phyloP scores from a whole-genome alignment of 2,888 invertebrate species.

The Melipona beecheii region DNA sequence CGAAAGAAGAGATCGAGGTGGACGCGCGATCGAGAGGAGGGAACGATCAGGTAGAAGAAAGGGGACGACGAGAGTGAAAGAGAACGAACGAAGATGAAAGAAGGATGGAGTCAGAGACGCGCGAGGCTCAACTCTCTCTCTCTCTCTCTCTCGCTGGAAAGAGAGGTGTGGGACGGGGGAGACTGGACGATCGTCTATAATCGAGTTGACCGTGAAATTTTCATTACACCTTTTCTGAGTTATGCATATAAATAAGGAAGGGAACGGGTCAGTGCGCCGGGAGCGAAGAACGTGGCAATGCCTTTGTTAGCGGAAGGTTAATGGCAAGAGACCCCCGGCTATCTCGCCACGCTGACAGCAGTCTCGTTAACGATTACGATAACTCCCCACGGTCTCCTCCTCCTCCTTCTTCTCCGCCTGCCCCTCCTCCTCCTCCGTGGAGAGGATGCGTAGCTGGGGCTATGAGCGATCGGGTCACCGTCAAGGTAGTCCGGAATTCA shows the following conservation, averaged over 20 bases:
- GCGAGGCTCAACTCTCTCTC: neutral
- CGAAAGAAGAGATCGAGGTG: neutral
- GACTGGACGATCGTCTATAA: slow-evolving; percentile 69
- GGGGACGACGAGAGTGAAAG: slow-evolving; percentile 14
- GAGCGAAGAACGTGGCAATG: slow-evolving; percentile 80
- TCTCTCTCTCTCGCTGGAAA: neutral
- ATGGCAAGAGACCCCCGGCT: slow-evolving; percentile 79
- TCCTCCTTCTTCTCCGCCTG: no score
- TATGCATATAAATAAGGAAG: slow-evolving; percentile 83
- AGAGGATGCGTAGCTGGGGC: slow-evolving; percentile 62
- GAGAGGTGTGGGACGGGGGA: slow-evolving; percentile 24
- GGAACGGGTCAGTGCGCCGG: slow-evolving; percentile 69
- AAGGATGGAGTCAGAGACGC: slow-evolving; percentile 20
- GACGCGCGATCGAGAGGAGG: neutral
- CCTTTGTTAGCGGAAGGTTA: slow-evolving; percentile 82
- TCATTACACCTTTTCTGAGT: slow-evolving; percentile 82
- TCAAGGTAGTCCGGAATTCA: slow-evolving; percentile 65
- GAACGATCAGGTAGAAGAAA: slow-evolving; percentile 14
- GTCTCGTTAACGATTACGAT: slow-evolving; percentile 81
- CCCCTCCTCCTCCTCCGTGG: slow-evolving; percentile 46
- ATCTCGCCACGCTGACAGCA: slow-evolving; percentile 80
- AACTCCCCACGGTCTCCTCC: slow-evolving; percentile 71
- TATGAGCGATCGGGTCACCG: slow-evolving; percentile 48
- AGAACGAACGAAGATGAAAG: neutral
- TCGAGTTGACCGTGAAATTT: slow-evolving; percentile 80